phyloP scores from a whole-genome alignment of 2,888 invertebrate genomes.

The Agonum fuliginosum region DNA sequence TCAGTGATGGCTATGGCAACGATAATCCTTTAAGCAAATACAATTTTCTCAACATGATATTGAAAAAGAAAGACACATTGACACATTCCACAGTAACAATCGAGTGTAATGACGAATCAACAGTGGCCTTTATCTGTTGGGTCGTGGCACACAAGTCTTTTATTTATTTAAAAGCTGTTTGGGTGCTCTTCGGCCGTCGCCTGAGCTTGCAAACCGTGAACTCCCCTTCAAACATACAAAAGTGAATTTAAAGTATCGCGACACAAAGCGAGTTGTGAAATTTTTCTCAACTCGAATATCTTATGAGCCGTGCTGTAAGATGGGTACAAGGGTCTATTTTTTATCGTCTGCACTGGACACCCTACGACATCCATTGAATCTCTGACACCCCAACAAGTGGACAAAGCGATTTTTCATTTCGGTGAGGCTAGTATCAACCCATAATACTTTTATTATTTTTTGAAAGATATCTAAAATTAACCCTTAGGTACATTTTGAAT shows the following conservation, averaged over 20 bases:
- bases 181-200: background rate
- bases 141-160: background rate
- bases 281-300: conserved; percentile 49
- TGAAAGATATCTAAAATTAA: too few species aligned
- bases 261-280: conserved; percentile 46
- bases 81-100: conserved; percentile 45
- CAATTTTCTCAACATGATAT: background rate
- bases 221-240: conserved; percentile 17
- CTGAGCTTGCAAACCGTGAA: too few species aligned
- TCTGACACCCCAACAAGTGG: conserved; percentile 10
- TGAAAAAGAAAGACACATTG: conserved; percentile 16
- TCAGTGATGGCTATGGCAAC: background rate
- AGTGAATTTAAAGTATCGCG: conserved; percentile 45
- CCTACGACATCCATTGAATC: conserved; percentile 15
- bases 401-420: background rate
- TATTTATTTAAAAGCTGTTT: conserved; percentile 41
- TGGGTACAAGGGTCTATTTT: conserved; percentile 29
- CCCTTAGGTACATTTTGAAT: too few species aligned
- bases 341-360: conserved; percentile 53
- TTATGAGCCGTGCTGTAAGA: conserved; percentile 43
- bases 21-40: conserved; percentile 31
- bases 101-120: conserved; percentile 44
- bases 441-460: too few species aligned
- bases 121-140: background rate
- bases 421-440: background rate